Evolutionary conservation across 1,140 invertebrate genomes (phyloP), one percentile per base, ranked within the genome.

Genomic region (Conus ventricosus): DNA sequence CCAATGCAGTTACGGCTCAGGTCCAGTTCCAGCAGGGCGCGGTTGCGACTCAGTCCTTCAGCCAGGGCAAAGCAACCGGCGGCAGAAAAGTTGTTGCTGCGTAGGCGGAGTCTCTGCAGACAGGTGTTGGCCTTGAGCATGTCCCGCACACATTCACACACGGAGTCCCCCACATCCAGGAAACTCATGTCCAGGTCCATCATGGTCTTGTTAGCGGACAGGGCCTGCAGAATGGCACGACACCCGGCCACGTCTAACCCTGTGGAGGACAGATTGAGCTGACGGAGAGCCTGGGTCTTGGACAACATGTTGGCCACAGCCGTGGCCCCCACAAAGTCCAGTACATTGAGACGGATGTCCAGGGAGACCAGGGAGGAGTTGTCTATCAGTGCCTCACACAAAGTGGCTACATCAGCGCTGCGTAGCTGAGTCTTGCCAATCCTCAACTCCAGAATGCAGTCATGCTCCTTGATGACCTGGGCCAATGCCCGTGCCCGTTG

Each of bases 181-280:
- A 94, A 93, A 86, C 94, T 94, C 75, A 94, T 84, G 87, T 95
- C 94, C 23, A 95, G 84, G 8, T 93, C 93, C 4, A 86, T 84
- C 27, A 95, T 84, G 17, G 90, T 89, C 27, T 76, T 89, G 87
- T 94, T 94, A 10, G 71, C 78, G 53, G 89, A 88, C 23, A 94
- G 85, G 6, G 93, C 92, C 17, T 90, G 88, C 54, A 90, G 88
- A 6, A 95, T 75, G 10, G 78, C 60, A 55, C 91, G 90, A 54
- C 91, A 92, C 0, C 93, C 93, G 7, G 90, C 88, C 54, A 86
- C 71, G 60, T 94, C 92, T 20, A 95, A 89, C 10, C 92, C 91
- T 11, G 92, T 93, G 0, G 93, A 94, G 7, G 94, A 94, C 13
- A 95, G 87, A 86, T 95, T 94, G 54, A 95, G 87, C 39, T 91